These are phyloP conservation scores for Blastobasis lacticolella DNA, from an alignment of 2,888 invertebrate species.

Conservation along the genomic window DNA sequence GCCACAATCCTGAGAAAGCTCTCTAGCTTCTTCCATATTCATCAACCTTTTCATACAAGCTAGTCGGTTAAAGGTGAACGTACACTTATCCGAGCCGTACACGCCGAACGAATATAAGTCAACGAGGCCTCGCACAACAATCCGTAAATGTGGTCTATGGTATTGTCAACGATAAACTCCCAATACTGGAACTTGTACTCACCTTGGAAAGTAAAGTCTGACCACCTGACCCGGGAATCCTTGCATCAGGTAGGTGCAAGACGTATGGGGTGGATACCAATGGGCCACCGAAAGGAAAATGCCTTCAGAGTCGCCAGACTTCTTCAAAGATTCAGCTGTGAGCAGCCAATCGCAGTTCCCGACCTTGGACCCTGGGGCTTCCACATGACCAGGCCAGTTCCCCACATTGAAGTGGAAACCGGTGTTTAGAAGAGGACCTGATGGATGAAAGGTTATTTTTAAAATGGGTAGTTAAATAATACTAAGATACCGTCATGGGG, in stretches of 20 bases:
- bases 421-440: constrained; percentile 89
- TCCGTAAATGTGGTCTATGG: too few species aligned
- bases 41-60: too few species aligned
- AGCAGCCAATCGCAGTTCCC: constrained; percentile 93
- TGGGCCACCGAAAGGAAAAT: constrained; percentile 93
- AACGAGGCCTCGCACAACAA: too few species aligned
- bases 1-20: too few species aligned
- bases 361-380: constrained; percentile 89
- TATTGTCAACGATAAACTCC: too few species aligned
- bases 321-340: constrained; percentile 85
- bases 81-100: too few species aligned
- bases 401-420: constrained; percentile 97
- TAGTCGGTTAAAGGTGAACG: too few species aligned
- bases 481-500: not conserved
- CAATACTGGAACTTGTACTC: constrained; percentile 16
- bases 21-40: too few species aligned
- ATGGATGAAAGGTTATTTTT: not conserved
- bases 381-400: constrained; percentile 94
- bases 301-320: constrained; percentile 87
- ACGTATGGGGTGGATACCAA: constrained; percentile 95
- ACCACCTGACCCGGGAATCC: constrained; percentile 91
- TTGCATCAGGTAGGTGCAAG: constrained; percentile 92
- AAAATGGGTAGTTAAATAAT: not conserved
- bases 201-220: constrained; percentile 92
- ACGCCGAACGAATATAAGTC: too few species aligned